These are phyloP conservation scores for Eupithecia inturbata DNA, from an alignment of 2,888 invertebrate genomes.

Conservation along the genomic window DNA sequence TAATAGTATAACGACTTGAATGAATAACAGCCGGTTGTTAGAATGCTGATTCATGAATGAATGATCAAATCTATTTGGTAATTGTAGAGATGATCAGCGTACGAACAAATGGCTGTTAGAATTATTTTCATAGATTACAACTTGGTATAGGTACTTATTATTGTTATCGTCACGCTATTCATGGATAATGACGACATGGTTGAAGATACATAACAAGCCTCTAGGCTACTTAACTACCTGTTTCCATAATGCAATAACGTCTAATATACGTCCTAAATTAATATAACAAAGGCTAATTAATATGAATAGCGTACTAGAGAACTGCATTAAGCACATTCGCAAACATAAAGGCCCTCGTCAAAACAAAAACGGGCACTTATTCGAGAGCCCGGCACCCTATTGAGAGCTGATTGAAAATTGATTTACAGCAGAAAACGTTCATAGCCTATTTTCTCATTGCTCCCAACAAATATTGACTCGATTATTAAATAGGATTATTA, in stretches of 20 bases:
- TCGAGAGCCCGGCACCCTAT: conserved; percentile 44
- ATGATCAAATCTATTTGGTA: too few relatives aligned
- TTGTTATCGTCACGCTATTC: background rate
- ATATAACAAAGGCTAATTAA: conserved; percentile 37
- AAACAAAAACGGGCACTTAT: conserved; percentile 48
- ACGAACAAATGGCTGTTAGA: too few relatives aligned
- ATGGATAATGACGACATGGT: background rate
- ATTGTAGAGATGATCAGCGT: too few relatives aligned
- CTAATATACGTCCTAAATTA: conserved; percentile 26
- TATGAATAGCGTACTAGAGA: conserved; percentile 34
- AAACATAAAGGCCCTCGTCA: conserved; percentile 38
- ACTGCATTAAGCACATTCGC: conserved; percentile 40
- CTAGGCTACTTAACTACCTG: background rate
- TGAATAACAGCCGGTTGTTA: too few relatives aligned
- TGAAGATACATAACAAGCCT: background rate
- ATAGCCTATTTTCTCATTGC: conserved; percentile 44
- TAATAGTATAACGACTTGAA: too few relatives aligned
- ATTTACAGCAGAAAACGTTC: conserved; percentile 51
- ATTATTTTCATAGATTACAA: too few relatives aligned
- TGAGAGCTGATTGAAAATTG: conserved; percentile 57
- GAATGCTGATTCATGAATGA: too few relatives aligned
- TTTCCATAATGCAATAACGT: conserved; percentile 19
- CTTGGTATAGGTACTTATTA: too few relatives aligned
- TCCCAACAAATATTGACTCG: conserved; percentile 45
- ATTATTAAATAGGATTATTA: conserved; percentile 47